Percentiles rank a stretch among this genome's conserved stretches.
phyloP scores from a whole-genome alignment of 2,797 vertebrate species.

The Ctenopoma kingsleyae region DNA sequence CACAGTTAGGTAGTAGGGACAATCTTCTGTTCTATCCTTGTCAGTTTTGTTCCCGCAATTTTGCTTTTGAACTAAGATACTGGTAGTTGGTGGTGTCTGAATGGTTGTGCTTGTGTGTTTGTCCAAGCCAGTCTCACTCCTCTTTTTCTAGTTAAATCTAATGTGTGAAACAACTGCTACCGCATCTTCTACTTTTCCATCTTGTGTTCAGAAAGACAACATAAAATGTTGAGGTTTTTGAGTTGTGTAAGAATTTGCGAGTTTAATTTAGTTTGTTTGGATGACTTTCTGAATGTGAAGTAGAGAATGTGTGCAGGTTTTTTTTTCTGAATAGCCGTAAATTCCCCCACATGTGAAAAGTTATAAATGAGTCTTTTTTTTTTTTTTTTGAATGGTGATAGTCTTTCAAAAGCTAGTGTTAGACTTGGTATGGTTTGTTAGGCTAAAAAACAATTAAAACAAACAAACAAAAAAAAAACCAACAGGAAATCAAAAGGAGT shows the following conservation, averaged over 20 bases:
- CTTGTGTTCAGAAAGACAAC: slow-evolving; percentile 84
- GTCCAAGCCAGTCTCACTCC: slow-evolving; percentile 89
- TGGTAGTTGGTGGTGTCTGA: slow-evolving; percentile 90
- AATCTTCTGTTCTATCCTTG: slow-evolving; percentile 76
- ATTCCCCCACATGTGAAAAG: slow-evolving; percentile 83
- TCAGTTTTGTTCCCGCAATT: slow-evolving; percentile 78
- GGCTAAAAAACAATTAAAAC: slow-evolving; percentile 72
- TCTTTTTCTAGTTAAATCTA: slow-evolving; percentile 87
- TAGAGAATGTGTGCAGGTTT: slow-evolving; percentile 88
- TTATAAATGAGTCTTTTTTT: slow-evolving; percentile 82
- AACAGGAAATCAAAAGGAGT: slow-evolving; percentile 61
- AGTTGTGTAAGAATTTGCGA: slow-evolving; percentile 85
- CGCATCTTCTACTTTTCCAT: slow-evolving; percentile 74
- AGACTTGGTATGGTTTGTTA: slow-evolving; percentile 86
- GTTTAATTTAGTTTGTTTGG: slow-evolving; percentile 78
- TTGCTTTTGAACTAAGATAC: slow-evolving; percentile 90
- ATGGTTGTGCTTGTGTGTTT: slow-evolving; percentile 94
- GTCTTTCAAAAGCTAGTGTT: slow-evolving; percentile 84
- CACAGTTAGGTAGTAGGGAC: slow-evolving; percentile 86
- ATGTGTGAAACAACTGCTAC: slow-evolving; percentile 80
- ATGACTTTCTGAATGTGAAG: slow-evolving; percentile 88
- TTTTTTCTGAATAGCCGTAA: slow-evolving; percentile 79
- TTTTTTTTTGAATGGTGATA: slow-evolving; percentile 78
- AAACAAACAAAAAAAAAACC: slow-evolving; percentile 51
- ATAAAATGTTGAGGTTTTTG: slow-evolving; percentile 76